Evolutionary conservation across 2,113 vertebrate genomes (phyloP).

Genomic region (Hippocampus barbouri): DNA sequence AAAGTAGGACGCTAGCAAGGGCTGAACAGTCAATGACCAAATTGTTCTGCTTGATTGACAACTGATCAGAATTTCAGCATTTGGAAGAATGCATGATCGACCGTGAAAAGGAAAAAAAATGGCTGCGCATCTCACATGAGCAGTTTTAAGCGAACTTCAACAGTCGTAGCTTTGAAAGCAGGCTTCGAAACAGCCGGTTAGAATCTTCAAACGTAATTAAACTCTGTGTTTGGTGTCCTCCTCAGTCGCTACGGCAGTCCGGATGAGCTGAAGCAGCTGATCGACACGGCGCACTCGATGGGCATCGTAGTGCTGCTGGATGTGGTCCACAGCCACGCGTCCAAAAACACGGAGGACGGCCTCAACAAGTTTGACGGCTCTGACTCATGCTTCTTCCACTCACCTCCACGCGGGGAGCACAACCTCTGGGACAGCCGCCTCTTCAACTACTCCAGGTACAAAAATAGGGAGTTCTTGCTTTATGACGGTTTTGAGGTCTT

Average conservation of each 20-base stretch:
- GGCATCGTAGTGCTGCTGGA: constrained; percentile 89
- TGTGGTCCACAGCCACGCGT: constrained; percentile 95
- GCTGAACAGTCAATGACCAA: too few species aligned
- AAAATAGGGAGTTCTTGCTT: too few species aligned
- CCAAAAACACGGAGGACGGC: constrained; percentile 91
- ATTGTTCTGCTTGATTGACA: too few species aligned
- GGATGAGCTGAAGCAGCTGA: constrained; percentile 89
- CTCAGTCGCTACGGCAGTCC: constrained; percentile 89
- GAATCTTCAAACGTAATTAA: neutral
- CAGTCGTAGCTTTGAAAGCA: too few species aligned
- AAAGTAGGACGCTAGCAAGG: too few species aligned
- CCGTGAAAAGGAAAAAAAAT: too few species aligned
- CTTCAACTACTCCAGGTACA: constrained; percentile 90
- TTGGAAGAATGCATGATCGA: too few species aligned
- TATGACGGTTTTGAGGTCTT: too few species aligned
- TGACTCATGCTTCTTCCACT: constrained; percentile 91
- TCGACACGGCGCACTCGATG: constrained; percentile 92
- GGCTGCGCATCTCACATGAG: too few species aligned
- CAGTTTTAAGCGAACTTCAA: too few species aligned
- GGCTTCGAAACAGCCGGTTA: too few species aligned
- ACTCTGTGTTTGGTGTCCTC: neutral
- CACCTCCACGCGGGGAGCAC: constrained; percentile 82
- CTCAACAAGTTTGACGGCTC: constrained; percentile 92
- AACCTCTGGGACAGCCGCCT: constrained; percentile 89
- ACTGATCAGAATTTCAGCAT: too few species aligned